Base-by-base conservation (phyloP, 2,797 vertebrate species). In the Sylvilagus floridanus region DNA sequence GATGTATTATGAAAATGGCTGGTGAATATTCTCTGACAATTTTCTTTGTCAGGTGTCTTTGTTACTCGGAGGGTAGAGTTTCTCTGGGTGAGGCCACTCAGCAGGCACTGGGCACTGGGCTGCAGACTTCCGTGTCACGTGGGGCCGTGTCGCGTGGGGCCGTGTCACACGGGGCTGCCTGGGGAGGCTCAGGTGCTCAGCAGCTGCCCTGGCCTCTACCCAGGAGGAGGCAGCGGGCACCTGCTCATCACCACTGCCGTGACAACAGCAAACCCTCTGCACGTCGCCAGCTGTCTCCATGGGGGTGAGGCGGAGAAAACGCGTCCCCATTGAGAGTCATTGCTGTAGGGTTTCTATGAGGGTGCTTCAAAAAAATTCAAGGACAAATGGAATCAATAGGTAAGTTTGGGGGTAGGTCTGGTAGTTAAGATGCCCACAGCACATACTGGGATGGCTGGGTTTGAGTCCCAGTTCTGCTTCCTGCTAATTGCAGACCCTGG, bases 21-120 rank as follows among this genome's bases (percentile, higher is more conserved):
- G 66, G 28, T 16, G 26, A 85, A 17, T 54, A 16, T 57, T 77
- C 91, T 89, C 91, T 89, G 22, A 79, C 54, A 37, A 1, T 30
- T 14, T 66, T 57, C 68, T 47, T 26, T 1, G 8, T 28, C n/a
- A 26, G n/a, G 62, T 66, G 12, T 54, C 26, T 13, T 21, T 32
- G 37, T 26, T 28, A 57, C 79, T 28, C 11, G 22, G 17, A 28
- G 60, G 26, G 16, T 8, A 28, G 7, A 14, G 60, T 37, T 63
- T 47, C 42, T 9, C 42, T 9, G 42, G 42, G 42, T 47, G 42
- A 47, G 42, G 42, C 16, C 88, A 73, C 60, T 37, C 82, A 26
- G 4, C 16, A 0, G 4, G 37, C 7, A 6, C 0, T 4, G 4
- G 85, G 63, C 21, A 54, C 14, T 37, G 6, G 28, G 13, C 35